Conservation (phyloP, 2,888 invertebrate species). For the Philereme vetulata region DNA sequence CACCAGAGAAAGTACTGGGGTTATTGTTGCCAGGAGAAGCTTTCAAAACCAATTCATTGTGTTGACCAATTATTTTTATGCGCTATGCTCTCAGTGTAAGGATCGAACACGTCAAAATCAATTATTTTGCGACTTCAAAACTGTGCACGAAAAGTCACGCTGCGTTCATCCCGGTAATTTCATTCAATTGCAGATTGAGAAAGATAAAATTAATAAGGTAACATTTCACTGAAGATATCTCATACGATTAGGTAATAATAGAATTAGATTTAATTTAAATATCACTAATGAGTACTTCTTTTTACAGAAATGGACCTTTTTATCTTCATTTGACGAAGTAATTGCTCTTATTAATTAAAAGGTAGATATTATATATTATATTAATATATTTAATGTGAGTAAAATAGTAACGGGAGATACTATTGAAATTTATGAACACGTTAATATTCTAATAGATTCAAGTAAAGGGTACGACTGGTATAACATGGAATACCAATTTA, state of each 20-base stretch:
- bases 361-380: no score
- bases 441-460: slow-evolving; percentile 29
- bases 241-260: no score
- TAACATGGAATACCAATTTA: slow-evolving; percentile 30
- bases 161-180: background rate
- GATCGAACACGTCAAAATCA: background rate
- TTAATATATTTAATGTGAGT: slow-evolving; percentile 14
- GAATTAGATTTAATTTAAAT: no score
- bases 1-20: slow-evolving; percentile 26
- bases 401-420: slow-evolving; percentile 20
- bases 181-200: no score
- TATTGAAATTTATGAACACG: slow-evolving; percentile 33
- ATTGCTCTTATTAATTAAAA: slow-evolving; percentile 30
- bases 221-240: no score
- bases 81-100: background rate
- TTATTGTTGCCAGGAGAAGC: slow-evolving; percentile 2
- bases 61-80: background rate
- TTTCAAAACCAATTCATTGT: background rate
- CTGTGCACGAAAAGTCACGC: background rate
- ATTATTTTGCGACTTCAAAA: background rate
- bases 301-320: no score
- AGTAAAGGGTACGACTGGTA: slow-evolving; percentile 14
- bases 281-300: no score
- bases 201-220: no score
- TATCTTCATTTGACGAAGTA: background rate